Conservation (phyloP, 1,140 invertebrate species). For the Drosophila bocqueti region DNA sequence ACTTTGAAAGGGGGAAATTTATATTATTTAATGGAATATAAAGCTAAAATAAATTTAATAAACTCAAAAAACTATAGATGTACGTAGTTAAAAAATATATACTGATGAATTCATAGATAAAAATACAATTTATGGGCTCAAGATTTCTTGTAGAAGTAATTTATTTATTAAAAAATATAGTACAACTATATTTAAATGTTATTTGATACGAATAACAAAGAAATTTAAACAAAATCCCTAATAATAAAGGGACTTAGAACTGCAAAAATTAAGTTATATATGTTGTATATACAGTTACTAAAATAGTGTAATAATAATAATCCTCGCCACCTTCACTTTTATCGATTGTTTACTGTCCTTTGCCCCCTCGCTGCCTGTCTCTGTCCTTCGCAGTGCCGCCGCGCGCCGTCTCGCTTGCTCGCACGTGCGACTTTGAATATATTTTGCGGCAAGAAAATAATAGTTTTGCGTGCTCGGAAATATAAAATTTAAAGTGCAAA, state of each 20-base stretch:
- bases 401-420: constrained; percentile 36
- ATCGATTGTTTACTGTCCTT: constrained; percentile 22
- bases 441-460: constrained; percentile 38
- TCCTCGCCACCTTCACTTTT: not conserved
- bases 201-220: too few relatives aligned
- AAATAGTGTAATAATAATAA: not conserved
- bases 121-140: not conserved
- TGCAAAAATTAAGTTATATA: too few relatives aligned
- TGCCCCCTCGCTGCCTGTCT: constrained; percentile 18
- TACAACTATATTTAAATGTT: not conserved
- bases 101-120: not conserved
- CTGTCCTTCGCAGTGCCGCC: not conserved
- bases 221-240: too few relatives aligned
- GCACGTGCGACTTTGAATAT: constrained; percentile 54
- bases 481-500: constrained; percentile 37
- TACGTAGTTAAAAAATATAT: not conserved
- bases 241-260: too few relatives aligned
- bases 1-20: not conserved
- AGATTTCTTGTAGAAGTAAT: not conserved
- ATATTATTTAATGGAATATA: not conserved
- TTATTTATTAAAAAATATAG: not conserved
- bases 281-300: not conserved
- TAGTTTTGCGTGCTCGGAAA: constrained; percentile 35
- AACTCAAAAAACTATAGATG: too few relatives aligned
- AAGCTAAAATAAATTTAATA: not conserved